A percentile compares a stretch with the other conserved stretches of the same genome.
Conservation (phyloP, 2,888 invertebrate species). For the Myopa testacea region DNA sequence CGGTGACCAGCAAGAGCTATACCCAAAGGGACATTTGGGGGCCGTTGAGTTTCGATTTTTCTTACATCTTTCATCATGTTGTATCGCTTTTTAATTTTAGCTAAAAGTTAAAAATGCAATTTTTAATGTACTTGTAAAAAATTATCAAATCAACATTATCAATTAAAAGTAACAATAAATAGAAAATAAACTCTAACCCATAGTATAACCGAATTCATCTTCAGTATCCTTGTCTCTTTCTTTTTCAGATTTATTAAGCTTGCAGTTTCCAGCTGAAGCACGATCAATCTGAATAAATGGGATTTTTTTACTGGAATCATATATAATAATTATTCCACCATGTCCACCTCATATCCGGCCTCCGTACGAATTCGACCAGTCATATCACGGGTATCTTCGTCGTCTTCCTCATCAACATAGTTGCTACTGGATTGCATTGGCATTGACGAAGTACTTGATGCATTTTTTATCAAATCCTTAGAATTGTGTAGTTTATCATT, state of each 20-base stretch:
- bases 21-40: conserved; percentile 84
- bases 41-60: conserved; percentile 76
- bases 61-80: conserved; percentile 80
- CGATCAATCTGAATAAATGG: conserved; percentile 79
- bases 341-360: conserved; percentile 79
- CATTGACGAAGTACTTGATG: conserved; percentile 52
- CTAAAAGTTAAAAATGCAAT: conserved; percentile 69
- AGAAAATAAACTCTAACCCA: conserved; percentile 74
- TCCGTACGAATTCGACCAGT: conserved; percentile 85
- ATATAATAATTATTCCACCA: neutral
- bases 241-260: conserved; percentile 80
- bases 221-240: conserved; percentile 86
- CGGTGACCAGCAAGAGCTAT: conserved; percentile 94
- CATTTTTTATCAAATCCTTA: conserved; percentile 37
- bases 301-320: neutral
- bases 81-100: conserved; percentile 94
- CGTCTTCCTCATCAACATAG: conserved; percentile 69
- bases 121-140: conserved; percentile 62
- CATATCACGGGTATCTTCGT: conserved; percentile 81
- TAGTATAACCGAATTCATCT: conserved; percentile 94
- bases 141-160: too few relatives aligned
- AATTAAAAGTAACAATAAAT: too few relatives aligned
- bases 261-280: conserved; percentile 88
- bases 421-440: conserved; percentile 51
- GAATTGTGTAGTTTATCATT: conserved; percentile 43